Evolutionary conservation across 2,797 vertebrate genomes (phyloP).

Genomic region (Poecile montanus): DNA sequence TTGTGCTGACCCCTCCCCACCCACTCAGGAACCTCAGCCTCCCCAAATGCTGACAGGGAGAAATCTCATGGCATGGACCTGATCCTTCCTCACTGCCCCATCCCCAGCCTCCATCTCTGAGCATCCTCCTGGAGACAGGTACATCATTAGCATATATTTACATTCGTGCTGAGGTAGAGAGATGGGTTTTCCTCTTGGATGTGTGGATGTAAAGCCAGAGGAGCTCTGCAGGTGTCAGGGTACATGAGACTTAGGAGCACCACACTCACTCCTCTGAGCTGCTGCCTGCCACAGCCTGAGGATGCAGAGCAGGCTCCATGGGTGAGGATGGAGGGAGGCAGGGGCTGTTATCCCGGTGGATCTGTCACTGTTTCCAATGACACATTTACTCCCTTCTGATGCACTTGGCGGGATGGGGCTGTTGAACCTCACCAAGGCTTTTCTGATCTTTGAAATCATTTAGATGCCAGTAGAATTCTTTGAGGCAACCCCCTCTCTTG

Average conservation of each 20-base stretch:
- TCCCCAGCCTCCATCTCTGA: neutral
- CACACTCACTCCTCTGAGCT: accelerated
- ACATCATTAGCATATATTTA: neutral
- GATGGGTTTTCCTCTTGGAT: neutral
- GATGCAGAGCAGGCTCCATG: neutral
- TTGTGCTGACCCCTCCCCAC: neutral
- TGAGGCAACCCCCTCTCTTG: neutral
- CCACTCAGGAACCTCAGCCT: neutral
- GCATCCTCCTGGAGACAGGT: neutral
- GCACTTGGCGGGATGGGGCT: neutral
- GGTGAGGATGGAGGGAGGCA: neutral
- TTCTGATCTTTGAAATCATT: neutral
- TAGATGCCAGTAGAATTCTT: neutral
- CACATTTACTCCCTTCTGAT: neutral
- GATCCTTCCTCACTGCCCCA: neutral
- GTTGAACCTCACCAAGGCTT: neutral
- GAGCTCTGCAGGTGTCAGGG: neutral
- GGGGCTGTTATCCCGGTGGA: neutral
- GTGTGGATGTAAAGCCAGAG: neutral
- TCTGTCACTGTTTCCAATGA: neutral
- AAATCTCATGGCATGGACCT: neutral
- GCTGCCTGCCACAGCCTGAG: neutral
- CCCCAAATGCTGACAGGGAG: neutral
- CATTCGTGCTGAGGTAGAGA: neutral
- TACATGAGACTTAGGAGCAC: accelerated